phyloP scores from a whole-genome alignment of 1,140 invertebrate genomes.

The Caerostris darwini region DNA sequence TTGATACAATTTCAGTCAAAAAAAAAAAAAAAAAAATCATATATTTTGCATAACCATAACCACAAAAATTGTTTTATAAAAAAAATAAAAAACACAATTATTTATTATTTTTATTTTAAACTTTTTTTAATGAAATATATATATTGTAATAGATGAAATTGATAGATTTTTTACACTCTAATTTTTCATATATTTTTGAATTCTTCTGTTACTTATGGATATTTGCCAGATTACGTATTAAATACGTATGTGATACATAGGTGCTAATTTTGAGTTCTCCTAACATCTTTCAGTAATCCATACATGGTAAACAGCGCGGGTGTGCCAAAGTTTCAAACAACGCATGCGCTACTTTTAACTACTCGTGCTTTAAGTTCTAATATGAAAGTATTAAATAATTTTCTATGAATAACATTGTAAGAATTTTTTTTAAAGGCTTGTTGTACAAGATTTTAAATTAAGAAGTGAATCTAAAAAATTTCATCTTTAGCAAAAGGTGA shows the following conservation, averaged over 20 bases:
- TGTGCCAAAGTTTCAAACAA: constrained; percentile 59
- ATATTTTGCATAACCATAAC: no score
- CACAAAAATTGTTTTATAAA: no score
- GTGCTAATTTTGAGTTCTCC: constrained; percentile 69
- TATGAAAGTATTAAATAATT: constrained; percentile 67
- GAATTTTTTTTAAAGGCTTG: neutral
- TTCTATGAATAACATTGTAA: constrained; percentile 12
- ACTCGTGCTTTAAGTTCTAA: constrained; percentile 67
- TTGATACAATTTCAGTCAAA: no score
- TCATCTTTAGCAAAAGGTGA: constrained; percentile 2
- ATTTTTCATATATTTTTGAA: constrained; percentile 10
- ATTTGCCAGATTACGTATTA: constrained; percentile 67
- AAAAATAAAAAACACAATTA: no score
- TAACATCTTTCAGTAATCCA: constrained; percentile 63
- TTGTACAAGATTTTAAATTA: constrained; percentile 10
- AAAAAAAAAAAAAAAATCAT: no score
- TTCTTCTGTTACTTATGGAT: constrained; percentile 40
- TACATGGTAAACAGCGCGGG: constrained; percentile 76
- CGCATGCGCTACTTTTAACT: constrained; percentile 67
- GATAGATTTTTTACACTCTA: no score
- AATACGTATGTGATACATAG: constrained; percentile 68
- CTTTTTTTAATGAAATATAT: no score
- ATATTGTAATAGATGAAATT: no score
- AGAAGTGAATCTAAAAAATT: neutral
- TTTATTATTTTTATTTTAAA: no score